Evolutionary conservation across 2,113 vertebrate species (phyloP).

Genomic region (Chaetodon auriga): DNA sequence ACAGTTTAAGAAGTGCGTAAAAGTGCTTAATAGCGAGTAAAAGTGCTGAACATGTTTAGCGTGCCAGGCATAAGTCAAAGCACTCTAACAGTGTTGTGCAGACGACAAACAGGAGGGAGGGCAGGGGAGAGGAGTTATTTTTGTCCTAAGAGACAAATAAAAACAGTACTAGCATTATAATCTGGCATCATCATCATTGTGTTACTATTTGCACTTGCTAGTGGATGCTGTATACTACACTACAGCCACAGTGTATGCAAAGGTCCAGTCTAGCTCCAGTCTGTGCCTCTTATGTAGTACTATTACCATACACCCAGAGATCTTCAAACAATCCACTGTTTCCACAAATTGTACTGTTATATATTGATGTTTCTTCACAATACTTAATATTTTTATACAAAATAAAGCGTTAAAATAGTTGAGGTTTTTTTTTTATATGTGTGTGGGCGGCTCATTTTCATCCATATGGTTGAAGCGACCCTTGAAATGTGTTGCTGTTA

Average conservation of each 20-base stretch:
- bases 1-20: constrained; percentile 57
- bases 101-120: constrained; percentile 35
- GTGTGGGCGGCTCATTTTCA: background rate
- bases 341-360: too few relatives aligned
- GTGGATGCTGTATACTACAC: background rate
- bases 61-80: constrained; percentile 45
- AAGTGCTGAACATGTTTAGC: constrained; percentile 63
- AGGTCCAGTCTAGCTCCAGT: background rate
- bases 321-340: too few relatives aligned
- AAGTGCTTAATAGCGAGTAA: constrained; percentile 57
- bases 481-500: background rate
- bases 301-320: background rate
- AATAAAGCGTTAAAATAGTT: background rate
- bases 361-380: background rate
- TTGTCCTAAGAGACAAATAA: constrained; percentile 16
- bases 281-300: background rate
- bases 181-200: constrained; percentile 10
- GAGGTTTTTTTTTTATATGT: too few relatives aligned
- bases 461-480: background rate
- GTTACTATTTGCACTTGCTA: constrained; percentile 18
- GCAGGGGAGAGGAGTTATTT: constrained; percentile 40
- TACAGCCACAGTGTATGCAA: background rate
- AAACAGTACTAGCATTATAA: constrained; percentile 31
- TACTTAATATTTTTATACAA: background rate
- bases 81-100: constrained; percentile 34